Percentiles rank a stretch among this genome's conserved stretches.
Conservation (phyloP, 2,113 vertebrate species). For the Macrotus californicus region DNA sequence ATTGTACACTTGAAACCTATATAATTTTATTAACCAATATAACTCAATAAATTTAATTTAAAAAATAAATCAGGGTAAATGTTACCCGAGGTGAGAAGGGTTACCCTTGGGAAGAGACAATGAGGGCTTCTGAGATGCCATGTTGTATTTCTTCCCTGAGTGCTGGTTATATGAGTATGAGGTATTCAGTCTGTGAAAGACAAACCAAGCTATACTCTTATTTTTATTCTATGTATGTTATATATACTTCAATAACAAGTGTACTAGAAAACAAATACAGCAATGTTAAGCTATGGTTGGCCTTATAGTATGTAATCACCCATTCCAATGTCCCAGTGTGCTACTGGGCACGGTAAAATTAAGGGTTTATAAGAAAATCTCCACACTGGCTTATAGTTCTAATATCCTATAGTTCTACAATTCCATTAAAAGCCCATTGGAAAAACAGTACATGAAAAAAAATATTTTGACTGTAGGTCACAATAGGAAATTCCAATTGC, state of each 20-base stretch:
- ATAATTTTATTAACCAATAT: not conserved
- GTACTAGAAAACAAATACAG: not conserved
- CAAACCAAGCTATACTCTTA: not conserved
- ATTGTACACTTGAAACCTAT: not conserved
- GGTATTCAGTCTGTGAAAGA: not conserved
- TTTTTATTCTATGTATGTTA: not conserved
- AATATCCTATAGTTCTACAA: not conserved
- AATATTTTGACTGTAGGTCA: not conserved
- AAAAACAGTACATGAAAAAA: conserved; percentile 14
- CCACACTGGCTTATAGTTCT: not conserved
- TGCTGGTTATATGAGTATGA: not conserved
- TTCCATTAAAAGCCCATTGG: not conserved
- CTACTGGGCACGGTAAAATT: not conserved
- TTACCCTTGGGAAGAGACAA: not conserved
- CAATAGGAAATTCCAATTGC: not conserved
- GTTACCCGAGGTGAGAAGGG: not conserved
- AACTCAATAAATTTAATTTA: not conserved
- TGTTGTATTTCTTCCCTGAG: not conserved
- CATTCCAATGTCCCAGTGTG: not conserved
- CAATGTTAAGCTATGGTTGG: not conserved
- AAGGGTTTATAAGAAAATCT: not conserved
- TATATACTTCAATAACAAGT: not conserved
- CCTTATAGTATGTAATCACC: not conserved
- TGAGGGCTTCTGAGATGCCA: not conserved
- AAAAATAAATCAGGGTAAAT: not conserved